Conservation (phyloP, 2,888 invertebrate genomes). For the Cryptus viduatorius region DNA sequence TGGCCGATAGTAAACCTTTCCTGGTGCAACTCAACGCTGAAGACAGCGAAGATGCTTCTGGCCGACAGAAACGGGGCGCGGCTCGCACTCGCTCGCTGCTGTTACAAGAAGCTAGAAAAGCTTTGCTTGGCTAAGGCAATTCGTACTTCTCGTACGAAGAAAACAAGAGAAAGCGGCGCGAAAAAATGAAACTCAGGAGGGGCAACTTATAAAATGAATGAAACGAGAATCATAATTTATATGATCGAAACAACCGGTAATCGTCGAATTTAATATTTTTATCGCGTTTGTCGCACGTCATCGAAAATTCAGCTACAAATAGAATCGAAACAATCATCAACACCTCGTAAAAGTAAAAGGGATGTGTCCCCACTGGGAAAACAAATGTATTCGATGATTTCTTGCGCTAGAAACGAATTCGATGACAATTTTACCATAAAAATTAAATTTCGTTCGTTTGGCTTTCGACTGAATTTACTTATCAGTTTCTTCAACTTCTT, state of each 20-base stretch:
- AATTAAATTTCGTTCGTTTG: no score
- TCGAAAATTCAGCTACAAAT: no score
- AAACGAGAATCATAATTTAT: background rate
- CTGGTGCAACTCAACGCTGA: conserved; percentile 49
- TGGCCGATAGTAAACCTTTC: conserved; percentile 74
- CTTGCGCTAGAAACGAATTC: background rate
- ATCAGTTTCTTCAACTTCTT: no score
- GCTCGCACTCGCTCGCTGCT: conserved; percentile 37
- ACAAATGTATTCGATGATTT: background rate
- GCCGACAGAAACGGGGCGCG: conserved; percentile 65
- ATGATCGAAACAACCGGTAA: no score
- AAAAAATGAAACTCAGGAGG: background rate
- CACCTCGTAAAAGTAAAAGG: background rate
- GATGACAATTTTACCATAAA: no score
- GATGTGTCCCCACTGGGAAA: background rate
- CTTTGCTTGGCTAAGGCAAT: conserved; percentile 10
- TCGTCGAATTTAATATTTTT: no score
- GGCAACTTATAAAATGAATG: conserved; percentile 26
- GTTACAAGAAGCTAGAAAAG: conserved; percentile 51
- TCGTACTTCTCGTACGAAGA: conserved; percentile 41
- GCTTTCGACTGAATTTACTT: no score
- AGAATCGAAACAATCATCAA: no score
- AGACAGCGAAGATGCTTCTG: conserved; percentile 61
- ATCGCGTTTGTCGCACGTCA: no score
- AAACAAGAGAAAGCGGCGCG: conserved; percentile 51